phyloP scores from a whole-genome alignment of 2,888 invertebrate species.

The Drosophila diplacantha region DNA sequence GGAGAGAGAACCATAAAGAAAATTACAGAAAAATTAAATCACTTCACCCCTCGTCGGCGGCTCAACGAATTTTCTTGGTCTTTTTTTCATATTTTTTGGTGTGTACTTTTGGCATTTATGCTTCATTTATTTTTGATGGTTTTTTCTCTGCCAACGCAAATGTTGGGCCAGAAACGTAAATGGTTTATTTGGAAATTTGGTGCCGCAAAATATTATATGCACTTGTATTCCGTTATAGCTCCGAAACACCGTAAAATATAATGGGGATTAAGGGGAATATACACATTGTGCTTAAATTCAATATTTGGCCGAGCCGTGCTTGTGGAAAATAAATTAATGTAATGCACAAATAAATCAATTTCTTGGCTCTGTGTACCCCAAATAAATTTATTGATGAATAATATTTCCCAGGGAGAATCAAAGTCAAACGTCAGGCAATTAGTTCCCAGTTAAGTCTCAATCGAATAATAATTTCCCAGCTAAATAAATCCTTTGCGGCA shows the following conservation, averaged over 20 bases:
- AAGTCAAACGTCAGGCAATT: constrained; percentile 27
- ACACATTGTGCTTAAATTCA: constrained; percentile 27
- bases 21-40: constrained; percentile 54
- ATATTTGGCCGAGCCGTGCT: constrained; percentile 18
- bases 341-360: constrained; percentile 22
- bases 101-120: constrained; percentile 61
- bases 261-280: constrained; percentile 27
- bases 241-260: constrained; percentile 14
- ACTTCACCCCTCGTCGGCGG: constrained; percentile 32
- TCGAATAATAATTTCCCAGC: constrained; percentile 28
- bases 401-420: constrained; percentile 15
- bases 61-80: constrained; percentile 6
- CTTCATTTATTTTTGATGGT: constrained; percentile 69
- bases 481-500: constrained; percentile 6
- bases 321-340: constrained; percentile 10
- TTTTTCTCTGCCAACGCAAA: constrained; percentile 24
- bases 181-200: constrained; percentile 46
- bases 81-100: constrained; percentile 26
- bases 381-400: constrained; percentile 19
- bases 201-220: constrained; percentile 30
- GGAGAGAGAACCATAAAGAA: constrained; percentile 26
- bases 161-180: constrained; percentile 39
- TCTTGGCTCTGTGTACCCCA: constrained; percentile 4
- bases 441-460: constrained; percentile 24
- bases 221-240: constrained; percentile 32